These are phyloP conservation scores for Anneissia japonica DNA, from an alignment of 35 echinoderm and acorn worm species.

Conservation along the genomic window DNA sequence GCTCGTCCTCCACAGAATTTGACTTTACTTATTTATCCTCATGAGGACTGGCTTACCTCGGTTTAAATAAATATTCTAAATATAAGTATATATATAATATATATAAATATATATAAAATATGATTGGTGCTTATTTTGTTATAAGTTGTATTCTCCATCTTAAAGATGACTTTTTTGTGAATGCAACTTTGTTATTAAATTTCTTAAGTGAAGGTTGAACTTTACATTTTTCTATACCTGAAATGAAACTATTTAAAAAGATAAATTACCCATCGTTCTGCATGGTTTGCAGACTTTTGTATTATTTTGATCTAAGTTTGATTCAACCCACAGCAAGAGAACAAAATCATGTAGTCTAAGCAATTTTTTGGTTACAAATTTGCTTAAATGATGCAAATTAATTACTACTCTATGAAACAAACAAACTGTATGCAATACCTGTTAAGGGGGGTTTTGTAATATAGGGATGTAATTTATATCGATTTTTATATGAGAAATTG, in stretches of 20 bases:
- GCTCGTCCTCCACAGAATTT: background rate
- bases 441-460: background rate
- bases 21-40: background rate
- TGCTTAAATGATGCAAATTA: background rate
- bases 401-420: background rate
- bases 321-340: background rate
- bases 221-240: background rate
- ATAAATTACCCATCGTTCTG: too few relatives aligned
- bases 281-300: too few relatives aligned
- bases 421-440: slow-evolving; percentile 4
- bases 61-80: background rate
- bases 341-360: background rate
- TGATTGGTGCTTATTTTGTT: background rate
- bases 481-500: background rate
- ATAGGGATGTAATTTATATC: background rate
- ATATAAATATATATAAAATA: slow-evolving; percentile 10
- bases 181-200: background rate
- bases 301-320: background rate
- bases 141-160: background rate
- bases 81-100: background rate
- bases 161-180: background rate
- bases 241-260: too few relatives aligned
- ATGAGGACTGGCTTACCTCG: background rate
- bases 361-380: background rate
- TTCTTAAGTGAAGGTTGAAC: background rate